A percentile compares a stretch with the other conserved stretches of the same genome.
phyloP scores from a whole-genome alignment of 1,140 invertebrate genomes.

The Drosophila navojoa region DNA sequence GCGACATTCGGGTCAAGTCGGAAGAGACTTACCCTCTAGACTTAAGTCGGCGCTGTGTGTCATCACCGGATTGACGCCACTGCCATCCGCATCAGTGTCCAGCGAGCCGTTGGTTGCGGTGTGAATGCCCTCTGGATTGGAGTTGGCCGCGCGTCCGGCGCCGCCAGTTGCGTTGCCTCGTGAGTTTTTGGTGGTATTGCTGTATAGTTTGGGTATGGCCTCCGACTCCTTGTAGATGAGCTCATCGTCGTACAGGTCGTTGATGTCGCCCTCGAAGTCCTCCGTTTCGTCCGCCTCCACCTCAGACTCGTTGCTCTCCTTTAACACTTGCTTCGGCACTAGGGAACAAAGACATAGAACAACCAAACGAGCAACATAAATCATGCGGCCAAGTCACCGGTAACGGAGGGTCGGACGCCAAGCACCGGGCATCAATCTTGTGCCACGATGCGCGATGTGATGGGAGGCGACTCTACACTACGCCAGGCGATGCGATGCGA shows the following conservation, averaged over 20 bases:
- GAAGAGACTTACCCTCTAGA: conserved; percentile 68
- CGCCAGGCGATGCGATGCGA: conserved; percentile 9
- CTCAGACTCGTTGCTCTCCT: conserved; percentile 90
- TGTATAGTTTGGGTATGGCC: conserved; percentile 79
- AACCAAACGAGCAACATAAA: conserved; percentile 47
- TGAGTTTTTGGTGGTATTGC: conserved; percentile 58
- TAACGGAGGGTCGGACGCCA: conserved; percentile 17
- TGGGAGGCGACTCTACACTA: neutral
- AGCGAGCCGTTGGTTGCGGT: conserved; percentile 58
- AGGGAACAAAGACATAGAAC: conserved; percentile 29
- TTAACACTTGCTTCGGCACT: conserved; percentile 92
- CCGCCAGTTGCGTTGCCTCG: conserved; percentile 43
- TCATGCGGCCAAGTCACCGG: conserved; percentile 39
- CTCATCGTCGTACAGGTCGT: conserved; percentile 84
- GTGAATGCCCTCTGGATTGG: conserved; percentile 42
- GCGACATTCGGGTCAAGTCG: conserved; percentile 2
- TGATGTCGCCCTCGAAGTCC: conserved; percentile 84
- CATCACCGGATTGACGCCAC: conserved; percentile 74
- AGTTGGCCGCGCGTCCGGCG: conserved; percentile 10
- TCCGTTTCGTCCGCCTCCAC: conserved; percentile 89
- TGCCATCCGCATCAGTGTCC: conserved; percentile 51
- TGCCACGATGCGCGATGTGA: conserved; percentile 37
- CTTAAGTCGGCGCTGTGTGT: conserved; percentile 76
- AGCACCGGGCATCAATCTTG: conserved; percentile 59
- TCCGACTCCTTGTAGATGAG: conserved; percentile 83